Conservation (phyloP, 2,797 vertebrate genomes). For the Enteromius viviparus region DNA sequence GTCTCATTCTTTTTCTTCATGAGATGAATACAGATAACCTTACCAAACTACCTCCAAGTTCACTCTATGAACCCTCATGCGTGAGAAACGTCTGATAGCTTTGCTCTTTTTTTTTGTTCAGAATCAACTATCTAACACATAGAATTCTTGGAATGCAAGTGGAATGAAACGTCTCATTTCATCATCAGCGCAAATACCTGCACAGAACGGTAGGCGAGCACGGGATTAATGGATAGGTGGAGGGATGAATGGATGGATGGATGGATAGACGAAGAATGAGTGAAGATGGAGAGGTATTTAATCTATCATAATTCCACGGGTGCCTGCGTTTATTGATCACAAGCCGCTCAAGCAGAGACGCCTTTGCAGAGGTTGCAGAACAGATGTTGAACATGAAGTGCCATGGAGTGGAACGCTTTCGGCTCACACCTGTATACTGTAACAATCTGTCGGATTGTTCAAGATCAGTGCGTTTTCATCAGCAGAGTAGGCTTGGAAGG, state of each 20-base stretch:
- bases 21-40: constrained; percentile 48
- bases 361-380: constrained; percentile 42
- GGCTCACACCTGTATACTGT: constrained; percentile 18
- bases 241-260: constrained; percentile 17
- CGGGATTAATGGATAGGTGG: constrained; percentile 1
- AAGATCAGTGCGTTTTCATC: constrained; percentile 20
- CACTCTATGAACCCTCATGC: neutral
- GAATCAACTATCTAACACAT: neutral
- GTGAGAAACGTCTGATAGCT: constrained; percentile 9
- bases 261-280: constrained; percentile 24
- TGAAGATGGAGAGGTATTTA: constrained; percentile 27
- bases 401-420: neutral
- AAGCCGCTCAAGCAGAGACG: constrained; percentile 16
- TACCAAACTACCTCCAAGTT: constrained; percentile 38
- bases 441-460: constrained; percentile 31
- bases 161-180: constrained; percentile 18
- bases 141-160: neutral
- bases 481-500: neutral
- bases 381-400: constrained; percentile 37
- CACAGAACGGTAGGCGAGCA: neutral
- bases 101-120: neutral
- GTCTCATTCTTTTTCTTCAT: neutral
- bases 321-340: constrained; percentile 51
- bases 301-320: constrained; percentile 52
- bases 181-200: constrained; percentile 6